Base-by-base conservation (phyloP, 2,797 vertebrate genomes). In the Mastacembelus armatus region DNA sequence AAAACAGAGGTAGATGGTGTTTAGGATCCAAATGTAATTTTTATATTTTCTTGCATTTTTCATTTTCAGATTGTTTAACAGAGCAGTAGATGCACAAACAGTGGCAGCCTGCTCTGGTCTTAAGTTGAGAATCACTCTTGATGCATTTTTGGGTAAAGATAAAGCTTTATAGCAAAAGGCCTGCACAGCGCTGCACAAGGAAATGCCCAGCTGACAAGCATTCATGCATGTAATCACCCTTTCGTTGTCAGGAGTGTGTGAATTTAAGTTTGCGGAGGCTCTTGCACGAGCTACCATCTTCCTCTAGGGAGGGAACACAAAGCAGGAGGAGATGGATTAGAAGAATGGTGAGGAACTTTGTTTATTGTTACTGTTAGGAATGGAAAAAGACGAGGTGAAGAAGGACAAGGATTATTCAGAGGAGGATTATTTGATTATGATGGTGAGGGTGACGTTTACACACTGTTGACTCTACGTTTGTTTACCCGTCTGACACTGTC, bases 401-500 rank as follows among this genome's bases (percentile, higher is more conserved):
- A 33, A 63, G 64, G 12, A 60, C 15, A 49, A 26, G 14, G 7
- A 50, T 18, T 43, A 47, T 51, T 18, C 4, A 54, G 9, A 49
- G 10, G 19, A 51, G 32, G 10, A 33, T 74, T 48, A 35, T 55
- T 21, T 40, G 72, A 65, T 50, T 42, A 50, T 32, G 59, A 59
- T 19, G 48, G 49, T 65, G 61, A 58, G 24, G 72, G 65, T 35
- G 50, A 36, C 0, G 35, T 61, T 19, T 22, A 54, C 55, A 82
- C 73, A 83, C 19, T 50, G 44, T 39, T 61, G 54, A 47, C 19
- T 68, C 49, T 59, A 56, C 8, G 61, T 81, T 69, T 73, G 85
- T 89, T 96, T 97, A 99, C 98, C 97, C 95, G 91, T 92, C 94
- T 96, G 58, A 98, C 77, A 93, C 97, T 98, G 94, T 99, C 98